Conservation (phyloP, 2,797 vertebrate species). For the Sarcophilus harrisii region DNA sequence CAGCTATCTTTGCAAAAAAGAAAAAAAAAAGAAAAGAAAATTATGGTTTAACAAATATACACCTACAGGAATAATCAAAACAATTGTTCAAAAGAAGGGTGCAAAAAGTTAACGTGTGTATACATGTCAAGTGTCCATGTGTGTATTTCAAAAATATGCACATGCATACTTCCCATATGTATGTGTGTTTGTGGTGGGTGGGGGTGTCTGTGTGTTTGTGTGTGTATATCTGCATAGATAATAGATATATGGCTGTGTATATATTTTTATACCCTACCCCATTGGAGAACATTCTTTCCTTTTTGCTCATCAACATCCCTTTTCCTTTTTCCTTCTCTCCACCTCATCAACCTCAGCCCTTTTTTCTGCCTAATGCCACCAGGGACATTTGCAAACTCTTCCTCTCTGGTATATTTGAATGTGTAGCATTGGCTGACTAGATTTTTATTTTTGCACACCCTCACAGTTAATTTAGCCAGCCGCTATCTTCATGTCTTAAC, state of each 20-base stretch:
- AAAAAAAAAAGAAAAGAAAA: conserved; percentile 66
- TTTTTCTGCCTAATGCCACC: conserved; percentile 63
- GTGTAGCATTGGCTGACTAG: conserved; percentile 71
- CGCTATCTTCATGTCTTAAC: conserved; percentile 81
- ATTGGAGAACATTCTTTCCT: conserved; percentile 70
- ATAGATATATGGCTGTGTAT: conserved; percentile 71
- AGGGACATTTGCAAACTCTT: conserved; percentile 73
- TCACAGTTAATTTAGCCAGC: conserved; percentile 75
- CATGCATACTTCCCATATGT: conserved; percentile 58
- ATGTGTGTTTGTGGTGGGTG: background rate
- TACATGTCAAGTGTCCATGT: conserved; percentile 71
- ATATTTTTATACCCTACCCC: conserved; percentile 75
- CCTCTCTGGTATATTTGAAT: conserved; percentile 76
- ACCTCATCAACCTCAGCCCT: conserved; percentile 47
- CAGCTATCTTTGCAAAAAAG: conserved; percentile 88
- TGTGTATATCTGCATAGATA: conserved; percentile 62
- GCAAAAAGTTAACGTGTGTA: conserved; percentile 80
- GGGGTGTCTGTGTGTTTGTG: conserved; percentile 52
- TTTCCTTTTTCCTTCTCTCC: conserved; percentile 58
- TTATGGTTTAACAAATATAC: conserved; percentile 70
- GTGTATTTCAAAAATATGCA: conserved; percentile 70
- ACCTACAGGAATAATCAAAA: conserved; percentile 78
- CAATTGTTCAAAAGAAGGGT: conserved; percentile 80
- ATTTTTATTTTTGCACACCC: conserved; percentile 75
- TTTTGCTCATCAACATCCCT: background rate